Percentiles rank a stretch among this genome's conserved stretches.
Evolutionary conservation across 1,140 invertebrate species (phyloP).

Genomic region (Tetraneura akinire): DNA sequence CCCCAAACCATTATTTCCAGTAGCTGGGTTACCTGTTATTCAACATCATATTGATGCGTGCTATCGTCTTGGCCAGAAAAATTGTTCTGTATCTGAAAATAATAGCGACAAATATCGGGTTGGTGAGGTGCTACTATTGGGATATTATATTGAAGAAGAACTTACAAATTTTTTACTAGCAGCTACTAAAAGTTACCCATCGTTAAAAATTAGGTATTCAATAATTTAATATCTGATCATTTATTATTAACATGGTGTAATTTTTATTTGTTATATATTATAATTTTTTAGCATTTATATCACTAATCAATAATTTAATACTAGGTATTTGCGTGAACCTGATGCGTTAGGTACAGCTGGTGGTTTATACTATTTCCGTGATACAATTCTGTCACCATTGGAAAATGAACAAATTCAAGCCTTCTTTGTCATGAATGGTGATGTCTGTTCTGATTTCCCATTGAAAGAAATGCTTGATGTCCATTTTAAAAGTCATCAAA

Average conservation of each 20-base stretch:
- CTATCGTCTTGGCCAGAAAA: constrained; percentile 60
- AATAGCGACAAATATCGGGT: background rate
- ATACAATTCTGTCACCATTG: constrained; percentile 79
- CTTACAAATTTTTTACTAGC: constrained; percentile 5
- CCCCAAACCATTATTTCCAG: constrained; percentile 95
- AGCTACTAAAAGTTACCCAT: constrained; percentile 2
- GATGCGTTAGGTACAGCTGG: constrained; percentile 93
- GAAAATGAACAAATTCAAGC: constrained; percentile 75
- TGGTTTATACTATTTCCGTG: constrained; percentile 95
- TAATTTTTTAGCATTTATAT: background rate
- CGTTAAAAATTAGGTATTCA: background rate
- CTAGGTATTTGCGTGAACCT: constrained; percentile 92
- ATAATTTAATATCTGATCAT: background rate
- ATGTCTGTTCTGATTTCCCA: constrained; percentile 97
- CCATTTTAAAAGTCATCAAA: constrained; percentile 62
- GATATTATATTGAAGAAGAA: constrained; percentile 1
- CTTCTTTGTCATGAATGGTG: constrained; percentile 96
- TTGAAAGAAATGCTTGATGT: constrained; percentile 83
- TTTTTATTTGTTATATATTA: background rate
- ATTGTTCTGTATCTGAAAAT: background rate
- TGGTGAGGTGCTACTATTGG: background rate
- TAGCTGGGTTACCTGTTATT: constrained; percentile 91
- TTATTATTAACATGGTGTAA: background rate
- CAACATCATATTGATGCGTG: constrained; percentile 98
- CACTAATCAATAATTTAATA: background rate